Evolutionary conservation across 2,797 vertebrate genomes (phyloP), one percentile per base, ranked within the genome.

Genomic region (Sebastes taczanowskii): DNA sequence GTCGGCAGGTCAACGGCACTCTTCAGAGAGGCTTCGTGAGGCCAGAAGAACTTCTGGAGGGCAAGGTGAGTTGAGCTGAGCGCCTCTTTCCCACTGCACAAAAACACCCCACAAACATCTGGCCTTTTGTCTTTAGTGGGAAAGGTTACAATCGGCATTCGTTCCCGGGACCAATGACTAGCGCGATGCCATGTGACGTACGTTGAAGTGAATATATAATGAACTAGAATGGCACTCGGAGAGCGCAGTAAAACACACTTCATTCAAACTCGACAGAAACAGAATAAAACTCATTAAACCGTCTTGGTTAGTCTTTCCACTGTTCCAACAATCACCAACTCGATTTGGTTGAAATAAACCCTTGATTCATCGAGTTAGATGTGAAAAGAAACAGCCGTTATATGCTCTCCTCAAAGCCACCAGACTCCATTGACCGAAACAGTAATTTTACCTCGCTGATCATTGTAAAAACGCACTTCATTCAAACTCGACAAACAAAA

Each of bases 31-130:
- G 93, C 66, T 94, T 93, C 16, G 52, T 94, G 52, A 90, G 93
- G 30, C 94, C 95, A 3, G 85, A 94, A 0, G 92, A 95, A 23
- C 89, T 95, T 11, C 84, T 95, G 72, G 92, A 95, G 72, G 94
- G 95, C 78, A 94, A 88, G 91, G 95, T 95, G 74, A 77, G 92
- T 16, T 1, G 25, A 49, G 20, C 8, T n/a, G 49, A 52, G 49
- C 49, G 20, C 49, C 18, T 20, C 14, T 20, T n/a, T 9, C 29
- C 10, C 25, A 9, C 25, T 25, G 23, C 23, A 14, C 55, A 25
- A 25, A 14, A 25, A 23, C 6, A 11, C 2, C 16, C 9, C 27
- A 30, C 16, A 10, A 30, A 60, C 7, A 59, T 10, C 7, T 18
- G 49, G 58, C 29, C 29, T 60, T 32, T 20, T 60, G 16, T 30